Conservation (phyloP, 2,797 vertebrate genomes). For the Sebastiscus albofasciatus region DNA sequence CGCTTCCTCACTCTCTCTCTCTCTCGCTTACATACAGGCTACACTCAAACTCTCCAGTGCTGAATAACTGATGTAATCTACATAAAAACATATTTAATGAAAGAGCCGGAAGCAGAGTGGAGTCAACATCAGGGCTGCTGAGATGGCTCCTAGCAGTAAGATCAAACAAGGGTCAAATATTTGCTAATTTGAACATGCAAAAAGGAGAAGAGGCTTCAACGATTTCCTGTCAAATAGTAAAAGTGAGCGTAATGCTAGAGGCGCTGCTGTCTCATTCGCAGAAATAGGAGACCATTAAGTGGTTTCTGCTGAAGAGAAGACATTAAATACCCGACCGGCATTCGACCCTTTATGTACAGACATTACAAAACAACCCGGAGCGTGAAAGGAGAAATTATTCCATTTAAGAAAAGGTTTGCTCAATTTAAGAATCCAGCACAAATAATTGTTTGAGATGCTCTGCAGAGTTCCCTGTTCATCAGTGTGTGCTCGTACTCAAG, state of each 20-base stretch:
- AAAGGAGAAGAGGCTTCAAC: constrained; percentile 1
- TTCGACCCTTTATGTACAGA: constrained; percentile 10
- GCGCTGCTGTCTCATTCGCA: background rate
- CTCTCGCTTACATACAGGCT: background rate
- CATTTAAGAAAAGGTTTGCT: background rate
- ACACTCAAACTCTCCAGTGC: constrained; percentile 32
- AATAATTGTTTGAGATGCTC: background rate
- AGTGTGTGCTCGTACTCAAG: background rate
- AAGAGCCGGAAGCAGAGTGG: constrained; percentile 37
- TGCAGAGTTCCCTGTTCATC: background rate
- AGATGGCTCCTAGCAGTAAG: constrained; percentile 5
- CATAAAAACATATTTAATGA: constrained; percentile 55
- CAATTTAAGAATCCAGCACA: background rate
- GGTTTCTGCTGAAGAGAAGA: constrained; percentile 27
- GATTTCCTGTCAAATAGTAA: constrained; percentile 21
- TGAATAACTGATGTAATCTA: constrained; percentile 54
- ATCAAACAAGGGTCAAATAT: constrained; percentile 47
- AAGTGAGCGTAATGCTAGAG: constrained; percentile 2
- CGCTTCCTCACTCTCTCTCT: background rate
- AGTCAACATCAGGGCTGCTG: constrained; percentile 31
- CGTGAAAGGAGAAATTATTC: background rate
- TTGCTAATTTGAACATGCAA: constrained; percentile 39
- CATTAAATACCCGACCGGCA: constrained; percentile 8
- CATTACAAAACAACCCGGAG: background rate
- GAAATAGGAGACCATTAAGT: constrained; percentile 19